Conservation (phyloP, 1,140 invertebrate species). For the Drosophila pachea region DNA sequence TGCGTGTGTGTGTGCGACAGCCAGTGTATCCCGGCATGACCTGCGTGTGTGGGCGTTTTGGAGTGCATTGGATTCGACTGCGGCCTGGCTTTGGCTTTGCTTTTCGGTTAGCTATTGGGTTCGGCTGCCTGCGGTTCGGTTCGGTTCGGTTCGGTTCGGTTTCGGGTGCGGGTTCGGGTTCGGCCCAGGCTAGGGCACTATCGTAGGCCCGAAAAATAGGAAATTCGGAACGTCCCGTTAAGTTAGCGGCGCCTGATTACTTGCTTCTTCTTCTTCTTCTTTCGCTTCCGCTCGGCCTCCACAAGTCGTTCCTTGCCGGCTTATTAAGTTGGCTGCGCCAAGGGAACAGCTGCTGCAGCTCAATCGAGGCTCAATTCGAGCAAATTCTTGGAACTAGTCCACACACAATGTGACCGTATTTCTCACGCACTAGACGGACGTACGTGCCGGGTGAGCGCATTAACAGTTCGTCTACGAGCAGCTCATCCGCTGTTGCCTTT, state of each 20-base stretch:
- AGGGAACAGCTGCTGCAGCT: neutral
- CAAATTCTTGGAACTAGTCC: too few species aligned
- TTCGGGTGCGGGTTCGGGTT: neutral
- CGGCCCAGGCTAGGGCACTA: neutral
- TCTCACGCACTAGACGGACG: too few species aligned
- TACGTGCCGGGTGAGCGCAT: neutral
- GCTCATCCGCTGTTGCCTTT: neutral
- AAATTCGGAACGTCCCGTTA: too few species aligned
- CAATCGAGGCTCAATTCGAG: neutral
- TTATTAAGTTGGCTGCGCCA: constrained; percentile 2
- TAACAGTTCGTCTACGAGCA: neutral
- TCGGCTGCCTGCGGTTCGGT: constrained; percentile 8
- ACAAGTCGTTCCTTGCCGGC: neutral
- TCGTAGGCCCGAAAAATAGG: too few species aligned
- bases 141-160: neutral
- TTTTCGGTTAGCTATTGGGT: too few species aligned
- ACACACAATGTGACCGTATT: too few species aligned
- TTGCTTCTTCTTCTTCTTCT: neutral
- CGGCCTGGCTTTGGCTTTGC: constrained; percentile 25
- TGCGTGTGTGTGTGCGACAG: neutral
- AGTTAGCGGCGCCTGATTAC: neutral
- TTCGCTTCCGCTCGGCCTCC: too few species aligned
- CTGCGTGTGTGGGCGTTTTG: constrained; percentile 18
- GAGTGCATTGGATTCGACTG: constrained; percentile 26
- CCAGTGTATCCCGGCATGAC: constrained; percentile 7